Percentiles rank a stretch among this genome's conserved stretches.
Evolutionary conservation across 2,888 invertebrate genomes (phyloP).

Genomic region (Epinotia nisella): DNA sequence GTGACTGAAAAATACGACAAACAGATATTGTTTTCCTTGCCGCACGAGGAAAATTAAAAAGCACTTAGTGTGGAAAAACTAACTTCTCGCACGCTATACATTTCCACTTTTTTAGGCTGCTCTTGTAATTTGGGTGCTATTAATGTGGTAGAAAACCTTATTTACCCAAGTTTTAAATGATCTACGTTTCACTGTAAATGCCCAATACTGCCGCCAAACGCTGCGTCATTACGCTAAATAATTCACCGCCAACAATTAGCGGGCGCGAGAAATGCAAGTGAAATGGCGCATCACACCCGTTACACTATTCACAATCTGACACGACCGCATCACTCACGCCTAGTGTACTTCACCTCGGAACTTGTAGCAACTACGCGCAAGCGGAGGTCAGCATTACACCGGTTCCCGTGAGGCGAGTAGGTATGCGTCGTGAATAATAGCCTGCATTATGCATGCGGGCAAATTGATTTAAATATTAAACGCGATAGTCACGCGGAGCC

Average conservation of each 20-base stretch:
- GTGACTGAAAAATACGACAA: too few species aligned
- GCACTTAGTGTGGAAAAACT: too few species aligned
- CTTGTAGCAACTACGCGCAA: too few species aligned
- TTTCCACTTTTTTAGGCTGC: too few species aligned
- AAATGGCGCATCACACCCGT: conserved; percentile 3
- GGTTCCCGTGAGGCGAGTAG: not conserved
- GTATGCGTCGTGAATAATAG: not conserved
- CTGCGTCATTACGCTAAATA: not conserved
- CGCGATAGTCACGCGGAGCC: not conserved
- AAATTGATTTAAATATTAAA: conserved; percentile 23
- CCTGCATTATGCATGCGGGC: conserved; percentile 15
- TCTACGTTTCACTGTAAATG: not conserved
- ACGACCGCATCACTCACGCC: not conserved
- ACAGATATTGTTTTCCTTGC: too few species aligned
- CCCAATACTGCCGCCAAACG: not conserved
- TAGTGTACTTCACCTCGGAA: too few species aligned
- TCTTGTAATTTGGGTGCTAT: too few species aligned
- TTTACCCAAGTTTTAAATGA: not conserved
- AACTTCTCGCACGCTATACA: too few species aligned
- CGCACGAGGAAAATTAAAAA: too few species aligned
- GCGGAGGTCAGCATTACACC: not conserved
- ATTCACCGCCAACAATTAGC: conserved; percentile 12
- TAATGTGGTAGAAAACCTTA: too few species aligned
- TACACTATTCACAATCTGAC: not conserved
- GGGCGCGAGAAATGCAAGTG: conserved; percentile 4